Evolutionary conservation across 2,888 invertebrate species (phyloP), one percentile per base, ranked within the genome.

Genomic region (Ditula angustiorana): DNA sequence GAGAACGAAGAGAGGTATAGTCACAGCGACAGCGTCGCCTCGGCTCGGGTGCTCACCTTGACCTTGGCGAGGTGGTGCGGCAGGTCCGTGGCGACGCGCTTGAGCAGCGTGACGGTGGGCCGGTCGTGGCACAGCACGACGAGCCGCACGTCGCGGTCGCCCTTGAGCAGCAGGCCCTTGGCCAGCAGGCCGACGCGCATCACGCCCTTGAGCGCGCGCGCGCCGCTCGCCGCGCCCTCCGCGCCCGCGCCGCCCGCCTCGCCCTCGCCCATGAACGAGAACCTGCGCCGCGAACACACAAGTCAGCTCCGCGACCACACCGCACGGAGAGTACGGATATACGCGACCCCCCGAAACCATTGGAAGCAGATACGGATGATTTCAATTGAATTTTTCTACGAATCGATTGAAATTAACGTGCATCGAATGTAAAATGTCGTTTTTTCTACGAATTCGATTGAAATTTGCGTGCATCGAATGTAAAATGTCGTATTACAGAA

Each of bases 71-170:
- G 93, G 77, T 98, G 97, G 62, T 94, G 93, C 0, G 98, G 98
- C 80, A 99, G 92, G 78, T 96, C 95, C 72, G 96, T 95, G 33
- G 97, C 96, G 21, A 99, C 97, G 74, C 97, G 95, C 83, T 97
- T 96, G 68, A 99, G 94, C 73, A 99, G 93, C 53, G 97, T 95
- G 82, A 95, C 86, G 59, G 99, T 99, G 66, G 99, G 99, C 75
- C 98, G 98, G 86, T 98, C 98, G 64, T 98, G 96, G 87, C 99
- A 99, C 62, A 99, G 94, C 60, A 99, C 98, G 35, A 99, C 99
- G 69, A 99, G 94, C 74, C 98, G 96, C 62, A 99, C 98, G 79
- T 95, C 95, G 69, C 95, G 95, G 90, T 99, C 99, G 5, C 98
- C 98, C 71, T 96, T 95, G 23, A 99, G 94, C 78, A 99, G 93